Percentiles rank a stretch among this genome's conserved stretches.
phyloP scores from a whole-genome alignment of 1,140 invertebrate species.

The Popillia japonica region DNA sequence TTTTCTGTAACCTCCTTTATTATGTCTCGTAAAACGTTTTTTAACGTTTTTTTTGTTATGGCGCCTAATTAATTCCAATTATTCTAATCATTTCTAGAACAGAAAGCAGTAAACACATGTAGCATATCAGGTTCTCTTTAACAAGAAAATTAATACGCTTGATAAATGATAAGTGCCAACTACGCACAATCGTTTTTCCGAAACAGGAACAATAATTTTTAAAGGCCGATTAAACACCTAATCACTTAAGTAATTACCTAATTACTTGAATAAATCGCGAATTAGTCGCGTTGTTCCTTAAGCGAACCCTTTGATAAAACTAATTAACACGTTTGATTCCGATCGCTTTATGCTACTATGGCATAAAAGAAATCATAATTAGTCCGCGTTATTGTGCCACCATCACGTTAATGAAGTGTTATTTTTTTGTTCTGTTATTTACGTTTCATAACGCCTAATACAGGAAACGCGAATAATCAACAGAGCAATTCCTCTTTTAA shows the following conservation, averaged over 20 bases:
- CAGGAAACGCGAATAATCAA: slow-evolving; percentile 29
- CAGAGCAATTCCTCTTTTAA: slow-evolving; percentile 27
- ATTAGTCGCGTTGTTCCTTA: slow-evolving; percentile 11
- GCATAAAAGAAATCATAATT: slow-evolving; percentile 24
- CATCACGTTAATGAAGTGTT: too few relatives aligned
- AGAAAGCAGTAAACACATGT: background rate
- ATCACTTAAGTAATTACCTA: slow-evolving; percentile 24
- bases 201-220: slow-evolving; percentile 21
- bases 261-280: slow-evolving; percentile 21
- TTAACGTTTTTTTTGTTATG: too few relatives aligned
- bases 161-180: background rate
- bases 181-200: background rate
- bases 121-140: background rate
- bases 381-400: background rate
- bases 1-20: too few relatives aligned
- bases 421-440: background rate
- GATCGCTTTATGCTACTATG: background rate
- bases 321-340: slow-evolving; percentile 16
- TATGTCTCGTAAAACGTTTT: too few relatives aligned
- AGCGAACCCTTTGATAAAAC: slow-evolving; percentile 26
- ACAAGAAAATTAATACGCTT: background rate
- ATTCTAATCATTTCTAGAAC: too few relatives aligned
- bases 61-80: too few relatives aligned
- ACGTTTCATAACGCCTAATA: background rate
- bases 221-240: slow-evolving; percentile 12